These are phyloP conservation scores for Branchipolynoe longqiensis DNA, from an alignment of 2,888 invertebrate genomes.

Conservation along the genomic window DNA sequence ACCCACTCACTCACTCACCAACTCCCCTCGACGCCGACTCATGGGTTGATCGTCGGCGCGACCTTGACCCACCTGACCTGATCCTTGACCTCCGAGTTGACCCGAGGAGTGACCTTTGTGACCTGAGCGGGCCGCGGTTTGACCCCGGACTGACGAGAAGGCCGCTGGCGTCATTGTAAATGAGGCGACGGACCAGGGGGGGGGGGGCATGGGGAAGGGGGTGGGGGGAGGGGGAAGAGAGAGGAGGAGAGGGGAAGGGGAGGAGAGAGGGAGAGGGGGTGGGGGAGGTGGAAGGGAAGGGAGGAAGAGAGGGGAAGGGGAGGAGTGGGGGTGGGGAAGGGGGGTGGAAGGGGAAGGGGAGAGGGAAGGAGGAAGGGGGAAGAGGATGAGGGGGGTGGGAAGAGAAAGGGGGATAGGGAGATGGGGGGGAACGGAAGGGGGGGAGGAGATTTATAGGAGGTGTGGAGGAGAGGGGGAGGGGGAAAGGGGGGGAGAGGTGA, in stretches of 20 bases:
- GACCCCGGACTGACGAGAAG: slow-evolving; percentile 18
- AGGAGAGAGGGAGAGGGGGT: not conserved
- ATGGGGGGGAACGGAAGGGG: no score
- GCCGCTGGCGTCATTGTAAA: slow-evolving; percentile 48
- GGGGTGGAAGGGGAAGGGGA: no score
- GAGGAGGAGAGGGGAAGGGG: not conserved
- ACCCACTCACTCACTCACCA: not conserved
- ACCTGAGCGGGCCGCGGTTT: not conserved
- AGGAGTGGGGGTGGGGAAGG: no score
- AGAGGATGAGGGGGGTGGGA: not conserved
- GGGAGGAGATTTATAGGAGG: no score
- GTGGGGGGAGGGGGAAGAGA: not conserved
- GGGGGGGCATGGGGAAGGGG: not conserved
- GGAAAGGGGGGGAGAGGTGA: not conserved
- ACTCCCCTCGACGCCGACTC: not conserved
- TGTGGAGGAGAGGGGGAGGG: no score
- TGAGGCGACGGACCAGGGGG: slow-evolving; percentile 23
- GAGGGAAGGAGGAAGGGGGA: not conserved
- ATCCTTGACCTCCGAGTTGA: slow-evolving; percentile 4
- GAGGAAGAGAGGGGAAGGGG: no score
- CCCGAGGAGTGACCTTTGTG: slow-evolving; percentile 29
- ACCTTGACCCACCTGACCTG: slow-evolving; percentile 32
- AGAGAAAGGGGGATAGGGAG: not conserved
- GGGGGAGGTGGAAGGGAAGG: not conserved
- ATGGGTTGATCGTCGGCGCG: slow-evolving; percentile 4